phyloP scores from a whole-genome alignment of 2,888 invertebrate species.

The Leucozona laternaria region DNA sequence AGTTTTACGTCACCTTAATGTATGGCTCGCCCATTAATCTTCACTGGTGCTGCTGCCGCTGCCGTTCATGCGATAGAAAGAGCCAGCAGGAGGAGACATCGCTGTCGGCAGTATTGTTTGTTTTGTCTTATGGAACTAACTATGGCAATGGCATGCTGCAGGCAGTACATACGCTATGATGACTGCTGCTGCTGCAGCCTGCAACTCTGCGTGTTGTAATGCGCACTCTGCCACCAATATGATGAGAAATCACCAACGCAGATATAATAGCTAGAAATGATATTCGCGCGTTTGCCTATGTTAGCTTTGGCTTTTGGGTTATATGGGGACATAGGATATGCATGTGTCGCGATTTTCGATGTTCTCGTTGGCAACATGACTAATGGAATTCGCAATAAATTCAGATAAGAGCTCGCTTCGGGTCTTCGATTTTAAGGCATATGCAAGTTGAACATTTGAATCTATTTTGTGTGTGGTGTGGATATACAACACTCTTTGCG shows the following conservation, averaged over 20 bases:
- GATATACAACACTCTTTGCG: not conserved
- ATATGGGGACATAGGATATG: conserved; percentile 64
- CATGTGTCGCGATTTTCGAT: conserved; percentile 71
- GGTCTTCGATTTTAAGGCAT: conserved; percentile 45
- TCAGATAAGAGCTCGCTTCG: conserved; percentile 71
- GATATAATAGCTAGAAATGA: conserved; percentile 59
- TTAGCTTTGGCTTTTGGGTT: conserved; percentile 72
- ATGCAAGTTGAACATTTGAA: conserved; percentile 53
- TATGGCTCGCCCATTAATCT: conserved; percentile 75
- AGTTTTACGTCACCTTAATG: conserved; percentile 76
- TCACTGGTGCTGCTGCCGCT: conserved; percentile 62
- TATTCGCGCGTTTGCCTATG: conserved; percentile 45
- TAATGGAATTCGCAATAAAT: conserved; percentile 75
- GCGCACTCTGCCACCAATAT: conserved; percentile 72
- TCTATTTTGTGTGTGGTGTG: conserved; percentile 15
- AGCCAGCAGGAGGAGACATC: conserved; percentile 60
- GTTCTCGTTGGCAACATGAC: conserved; percentile 75
- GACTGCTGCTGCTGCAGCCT: not conserved
- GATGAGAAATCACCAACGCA: conserved; percentile 73
- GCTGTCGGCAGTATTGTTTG: conserved; percentile 32
- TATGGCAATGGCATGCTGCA: conserved; percentile 14
- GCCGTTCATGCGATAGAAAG: conserved; percentile 64
- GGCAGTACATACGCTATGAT: conserved; percentile 4
- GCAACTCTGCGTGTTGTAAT: conserved; percentile 61
- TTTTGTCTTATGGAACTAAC: conserved; percentile 37